Evolutionary conservation across 2,797 vertebrate species (phyloP).

Genomic region (Threskiornis aethiopicus): DNA sequence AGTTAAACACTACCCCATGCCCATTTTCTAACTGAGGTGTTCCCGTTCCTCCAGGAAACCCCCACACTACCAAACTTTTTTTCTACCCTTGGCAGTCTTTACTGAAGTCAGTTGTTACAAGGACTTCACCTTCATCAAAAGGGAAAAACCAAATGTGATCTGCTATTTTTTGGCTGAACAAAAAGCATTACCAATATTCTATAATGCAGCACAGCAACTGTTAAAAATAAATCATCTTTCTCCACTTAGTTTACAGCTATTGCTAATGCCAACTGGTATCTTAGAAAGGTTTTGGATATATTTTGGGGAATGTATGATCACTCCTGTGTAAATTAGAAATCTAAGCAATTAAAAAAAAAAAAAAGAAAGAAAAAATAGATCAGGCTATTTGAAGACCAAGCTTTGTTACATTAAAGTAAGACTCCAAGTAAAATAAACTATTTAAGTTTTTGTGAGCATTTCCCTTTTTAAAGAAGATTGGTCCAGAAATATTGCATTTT

Average conservation of each 20-base stretch:
- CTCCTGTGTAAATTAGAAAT: not conserved
- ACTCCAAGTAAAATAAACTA: not conserved
- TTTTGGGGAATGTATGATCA: not conserved
- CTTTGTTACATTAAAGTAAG: not conserved
- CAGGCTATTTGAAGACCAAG: not conserved
- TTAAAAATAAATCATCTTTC: not conserved
- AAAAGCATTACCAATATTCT: not conserved
- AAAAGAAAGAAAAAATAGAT: not conserved
- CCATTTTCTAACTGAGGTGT: not conserved
- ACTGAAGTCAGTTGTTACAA: not conserved
- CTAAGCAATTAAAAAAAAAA: not conserved
- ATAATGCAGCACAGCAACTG: not conserved
- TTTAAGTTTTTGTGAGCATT: not conserved
- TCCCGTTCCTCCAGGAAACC: not conserved
- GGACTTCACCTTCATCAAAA: not conserved
- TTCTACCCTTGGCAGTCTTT: not conserved
- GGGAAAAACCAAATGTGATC: not conserved
- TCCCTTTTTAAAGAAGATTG: not conserved
- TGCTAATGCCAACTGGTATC: not conserved
- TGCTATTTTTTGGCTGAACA: not conserved
- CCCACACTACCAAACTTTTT: not conserved
- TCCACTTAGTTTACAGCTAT: not conserved
- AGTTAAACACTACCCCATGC: not conserved
- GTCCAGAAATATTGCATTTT: not conserved
- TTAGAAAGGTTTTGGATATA: not conserved